Evolutionary conservation across 2,113 vertebrate genomes (phyloP), one percentile per base, ranked within the genome.

Genomic region (Seriola rivoliana): DNA sequence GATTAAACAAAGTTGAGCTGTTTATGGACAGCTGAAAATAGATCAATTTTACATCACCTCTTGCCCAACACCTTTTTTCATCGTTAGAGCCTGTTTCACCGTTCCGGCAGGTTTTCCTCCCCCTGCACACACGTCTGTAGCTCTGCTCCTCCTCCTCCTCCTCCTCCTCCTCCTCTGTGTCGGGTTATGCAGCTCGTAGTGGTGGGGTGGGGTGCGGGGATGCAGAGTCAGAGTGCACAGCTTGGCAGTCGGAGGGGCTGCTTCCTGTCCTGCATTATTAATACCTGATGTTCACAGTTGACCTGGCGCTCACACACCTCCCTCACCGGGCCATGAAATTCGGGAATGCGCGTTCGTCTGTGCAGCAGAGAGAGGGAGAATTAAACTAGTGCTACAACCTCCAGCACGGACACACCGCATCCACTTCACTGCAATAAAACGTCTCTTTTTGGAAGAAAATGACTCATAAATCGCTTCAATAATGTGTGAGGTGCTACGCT

Each of bases 241-340:
- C 81, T 77, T 76, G 83, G 85, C 69, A 75, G 82, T 83, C 0
- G 32, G 40, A 71, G 57, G 62, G 67, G 64, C 71, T 76, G 81
- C 87, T 86, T 91, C 85, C 77, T 54, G 76, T 65, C 46, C 81
- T 92, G 85, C 89, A 93, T 91, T 93, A 94, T 92, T 91, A 88
- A 93, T 84, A 87, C 75, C 74, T 85, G 84, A 93, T 92, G 89
- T 91, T 91, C 89, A 92, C 90, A 86, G 89, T 85, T 90, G 93
- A 93, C 92, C 89, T 92, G 85, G 42, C 40, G 29, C 89, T 83
- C 65, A 76, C 81, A 82, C 75, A 55, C 86, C 36, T 63, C 25
- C 42, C 59, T 85, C 75, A 46, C 60, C 7, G 2, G 62, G 42
- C 59, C 32, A 55, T 70, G 82, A 84, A 29, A 73, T 74, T 73